Percentiles rank a stretch among this genome's conserved stretches.
These are phyloP conservation scores for Aplodontia rufa DNA, from an alignment of 2,113 vertebrate species.

Conservation along the genomic window DNA sequence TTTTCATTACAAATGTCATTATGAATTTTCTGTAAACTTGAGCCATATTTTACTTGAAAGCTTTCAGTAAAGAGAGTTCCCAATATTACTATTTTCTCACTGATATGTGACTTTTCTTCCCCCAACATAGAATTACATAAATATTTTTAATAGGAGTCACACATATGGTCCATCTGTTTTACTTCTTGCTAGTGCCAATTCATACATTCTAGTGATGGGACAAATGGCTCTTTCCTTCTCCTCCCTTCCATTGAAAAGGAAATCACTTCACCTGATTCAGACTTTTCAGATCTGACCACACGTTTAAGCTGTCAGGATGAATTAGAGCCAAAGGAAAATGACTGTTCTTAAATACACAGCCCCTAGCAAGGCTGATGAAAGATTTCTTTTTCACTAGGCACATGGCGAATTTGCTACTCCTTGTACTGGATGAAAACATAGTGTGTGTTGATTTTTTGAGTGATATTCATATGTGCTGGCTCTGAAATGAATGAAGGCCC, in stretches of 20 bases:
- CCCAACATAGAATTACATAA: not conserved
- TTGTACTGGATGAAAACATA: not conserved
- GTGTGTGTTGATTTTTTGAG: slow-evolving; percentile 22
- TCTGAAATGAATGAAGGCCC: slow-evolving; percentile 34
- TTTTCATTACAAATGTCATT: slow-evolving; percentile 16
- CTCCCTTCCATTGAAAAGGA: not conserved
- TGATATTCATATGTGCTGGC: not conserved
- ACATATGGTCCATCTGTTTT: not conserved
- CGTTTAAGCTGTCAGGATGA: not conserved
- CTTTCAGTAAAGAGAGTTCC: not conserved
- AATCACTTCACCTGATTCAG: slow-evolving; percentile 39
- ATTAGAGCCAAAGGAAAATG: slow-evolving; percentile 35
- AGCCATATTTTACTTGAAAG: slow-evolving; percentile 18
- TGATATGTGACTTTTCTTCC: not conserved
- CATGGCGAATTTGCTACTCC: not conserved
- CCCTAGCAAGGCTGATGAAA: not conserved
- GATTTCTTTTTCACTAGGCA: slow-evolving; percentile 35
- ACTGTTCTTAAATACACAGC: not conserved
- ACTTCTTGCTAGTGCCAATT: not conserved
- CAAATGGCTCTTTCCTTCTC: not conserved
- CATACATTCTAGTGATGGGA: not conserved
- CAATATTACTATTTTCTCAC: slow-evolving; percentile 5
- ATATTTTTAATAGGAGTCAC: not conserved
- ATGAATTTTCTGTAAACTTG: not conserved
- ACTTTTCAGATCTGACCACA: not conserved